Evolutionary conservation across 2,113 vertebrate species (phyloP).

Genomic region (Microtus pennsylvanicus): DNA sequence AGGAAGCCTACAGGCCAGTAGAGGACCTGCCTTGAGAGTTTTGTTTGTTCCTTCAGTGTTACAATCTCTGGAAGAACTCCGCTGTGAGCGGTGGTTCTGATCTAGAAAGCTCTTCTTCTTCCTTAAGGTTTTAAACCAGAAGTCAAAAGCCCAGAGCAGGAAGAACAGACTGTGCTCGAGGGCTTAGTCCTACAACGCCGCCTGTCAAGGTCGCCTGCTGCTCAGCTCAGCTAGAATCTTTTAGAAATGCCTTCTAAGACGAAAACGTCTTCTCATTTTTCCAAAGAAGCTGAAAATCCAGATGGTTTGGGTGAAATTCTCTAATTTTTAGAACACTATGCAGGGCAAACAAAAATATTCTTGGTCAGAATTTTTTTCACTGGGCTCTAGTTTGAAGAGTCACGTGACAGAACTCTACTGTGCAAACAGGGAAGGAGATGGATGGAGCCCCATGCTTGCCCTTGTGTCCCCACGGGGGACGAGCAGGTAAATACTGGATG

Average conservation of each 20-base stretch:
- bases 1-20: neutral
- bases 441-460: rapidly evolving
- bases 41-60: neutral
- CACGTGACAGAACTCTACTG: neutral
- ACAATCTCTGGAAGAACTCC: neutral
- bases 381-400: neutral
- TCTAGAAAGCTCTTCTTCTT: neutral
- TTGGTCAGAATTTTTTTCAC: neutral
- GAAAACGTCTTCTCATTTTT: constrained; percentile 23
- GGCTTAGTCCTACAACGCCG: rapidly evolving
- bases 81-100: neutral
- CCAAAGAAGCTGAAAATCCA: constrained; percentile 4
- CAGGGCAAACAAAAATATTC: neutral
- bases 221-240: neutral
- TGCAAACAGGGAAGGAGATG: neutral
- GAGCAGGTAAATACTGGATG: neutral
- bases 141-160: neutral
- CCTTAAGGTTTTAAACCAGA: neutral
- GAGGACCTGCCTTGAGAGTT: neutral
- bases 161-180: neutral
- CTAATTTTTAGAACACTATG: neutral
- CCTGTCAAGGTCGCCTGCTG: neutral
- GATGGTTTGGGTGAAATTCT: neutral
- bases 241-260: constrained; percentile 11
- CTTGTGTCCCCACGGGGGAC: neutral